Evolutionary conservation across 2,113 vertebrate species (phyloP), one percentile per base, ranked within the genome.

Genomic region (Mastomys coucha): DNA sequence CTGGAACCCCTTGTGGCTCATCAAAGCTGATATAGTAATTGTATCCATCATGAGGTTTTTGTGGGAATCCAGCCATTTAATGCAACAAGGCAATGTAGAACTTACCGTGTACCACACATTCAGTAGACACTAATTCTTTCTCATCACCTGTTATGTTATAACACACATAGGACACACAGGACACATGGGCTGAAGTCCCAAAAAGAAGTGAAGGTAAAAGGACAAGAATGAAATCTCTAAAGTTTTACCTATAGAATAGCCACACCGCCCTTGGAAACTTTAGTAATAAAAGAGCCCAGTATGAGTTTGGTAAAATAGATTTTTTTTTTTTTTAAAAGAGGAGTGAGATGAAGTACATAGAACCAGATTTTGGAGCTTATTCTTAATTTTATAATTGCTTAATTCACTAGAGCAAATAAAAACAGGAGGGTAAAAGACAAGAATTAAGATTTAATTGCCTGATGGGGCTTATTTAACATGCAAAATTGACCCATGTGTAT

Each of bases 381-480:
- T 75, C n/a, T 75, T 87, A 63, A 69, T 45, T 94, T 91, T 81
- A 56, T 53, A 95, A 75, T 89, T 67, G 88, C 4, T 78, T 91
- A 80, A 96, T 77, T 95, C 26, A 63, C 51, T 49, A 80, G 51
- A 75, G 89, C 60, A 93, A 92, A 91, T 85, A 53, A 95, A 77
- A 89, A 16, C 45, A 78, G 31, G 58, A 60, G 20, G 31, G 39
- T 8, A 87, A 81, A 92, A 89, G 56, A 24, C 39, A 95, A 93
- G 42, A 53, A 84, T 16, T 82, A 33, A 92, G 80, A 76, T 12
- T n/a, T 24, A 80, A 14, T 60, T 88, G 60, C 85, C 75, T 36
- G 65, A 28, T 19, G 22, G 76, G 67, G 45, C 67, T 24, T 53
- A 85, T 31, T 91, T 88, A 81, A 84, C 63, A 70, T 60, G 42